These are phyloP conservation scores for Toxotes lorentzi DNA, from an alignment of 2,797 vertebrate species.

Conservation along the genomic window DNA sequence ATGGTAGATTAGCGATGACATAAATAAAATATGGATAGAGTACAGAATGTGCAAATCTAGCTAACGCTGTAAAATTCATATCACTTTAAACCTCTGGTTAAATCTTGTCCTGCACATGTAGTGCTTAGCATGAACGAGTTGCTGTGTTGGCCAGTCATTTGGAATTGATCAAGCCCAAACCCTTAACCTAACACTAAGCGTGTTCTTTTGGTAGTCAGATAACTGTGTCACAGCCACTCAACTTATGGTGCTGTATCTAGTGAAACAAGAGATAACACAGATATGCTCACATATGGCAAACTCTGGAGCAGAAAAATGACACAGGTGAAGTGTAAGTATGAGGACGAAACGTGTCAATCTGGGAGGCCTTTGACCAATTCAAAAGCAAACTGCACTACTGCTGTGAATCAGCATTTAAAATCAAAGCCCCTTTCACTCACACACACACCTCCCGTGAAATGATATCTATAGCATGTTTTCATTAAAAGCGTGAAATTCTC, in stretches of 20 bases:
- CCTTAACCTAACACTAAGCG: neutral
- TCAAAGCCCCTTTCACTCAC: constrained; percentile 26
- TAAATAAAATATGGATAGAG: neutral
- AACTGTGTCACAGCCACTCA: neutral
- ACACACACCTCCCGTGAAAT: constrained; percentile 21
- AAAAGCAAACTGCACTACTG: constrained; percentile 13
- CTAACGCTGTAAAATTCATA: neutral
- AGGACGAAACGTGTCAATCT: constrained; percentile 11
- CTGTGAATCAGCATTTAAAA: constrained; percentile 21
- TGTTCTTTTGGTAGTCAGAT: neutral
- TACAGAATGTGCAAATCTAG: neutral
- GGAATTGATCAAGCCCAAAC: constrained; percentile 53
- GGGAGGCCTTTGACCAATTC: constrained; percentile 13
- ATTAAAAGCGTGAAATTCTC: constrained; percentile 59
- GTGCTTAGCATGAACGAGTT: constrained; percentile 5
- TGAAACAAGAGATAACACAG: constrained; percentile 19
- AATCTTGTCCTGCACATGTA: constrained; percentile 5
- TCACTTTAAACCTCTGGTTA: neutral
- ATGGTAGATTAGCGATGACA: neutral
- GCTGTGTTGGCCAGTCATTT: constrained; percentile 22
- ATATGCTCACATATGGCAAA: constrained; percentile 32
- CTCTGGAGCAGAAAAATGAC: constrained; percentile 18
- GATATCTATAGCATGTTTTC: constrained; percentile 41
- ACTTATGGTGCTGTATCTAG: neutral
- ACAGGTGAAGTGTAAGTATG: neutral